Conservation (phyloP, 2,888 invertebrate species). For the Clitarchus hookeri region DNA sequence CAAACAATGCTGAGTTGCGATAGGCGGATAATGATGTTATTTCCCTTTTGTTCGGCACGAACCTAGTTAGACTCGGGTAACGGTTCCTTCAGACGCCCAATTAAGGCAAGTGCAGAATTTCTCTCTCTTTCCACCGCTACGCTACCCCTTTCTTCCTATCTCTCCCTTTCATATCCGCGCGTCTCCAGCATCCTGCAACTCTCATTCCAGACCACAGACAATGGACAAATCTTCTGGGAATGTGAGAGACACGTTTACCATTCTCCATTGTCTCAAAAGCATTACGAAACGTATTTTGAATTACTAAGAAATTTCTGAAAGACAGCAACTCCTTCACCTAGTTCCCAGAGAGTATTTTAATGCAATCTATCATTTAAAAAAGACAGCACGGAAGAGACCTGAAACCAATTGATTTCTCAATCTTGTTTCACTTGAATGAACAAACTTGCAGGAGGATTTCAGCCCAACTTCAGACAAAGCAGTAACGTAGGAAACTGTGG, state of each 20-base stretch:
- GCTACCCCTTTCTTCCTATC: neutral
- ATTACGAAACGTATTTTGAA: neutral
- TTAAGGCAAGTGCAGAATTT: constrained; percentile 9
- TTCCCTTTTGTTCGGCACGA: neutral
- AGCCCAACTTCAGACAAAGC: too few species aligned
- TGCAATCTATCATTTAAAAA: neutral
- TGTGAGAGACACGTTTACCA: neutral
- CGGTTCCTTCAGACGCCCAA: neutral
- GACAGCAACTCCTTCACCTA: neutral
- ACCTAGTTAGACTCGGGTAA: neutral
- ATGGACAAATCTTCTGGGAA: neutral
- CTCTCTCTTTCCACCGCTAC: neutral
- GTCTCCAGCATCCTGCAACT: neutral
- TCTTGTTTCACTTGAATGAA: too few species aligned
- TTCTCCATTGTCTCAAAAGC: neutral
- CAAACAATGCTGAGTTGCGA: constrained; percentile 14
- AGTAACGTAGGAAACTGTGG: too few species aligned
- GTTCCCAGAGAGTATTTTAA: neutral
- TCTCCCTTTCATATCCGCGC: neutral
- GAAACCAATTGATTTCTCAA: too few species aligned
- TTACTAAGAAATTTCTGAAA: neutral
- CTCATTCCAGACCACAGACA: neutral
- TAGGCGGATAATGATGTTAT: neutral
- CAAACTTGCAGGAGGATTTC: too few species aligned
- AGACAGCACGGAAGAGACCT: too few species aligned